Conservation (phyloP, 2,797 vertebrate species). For the Chromobotia macracanthus region DNA sequence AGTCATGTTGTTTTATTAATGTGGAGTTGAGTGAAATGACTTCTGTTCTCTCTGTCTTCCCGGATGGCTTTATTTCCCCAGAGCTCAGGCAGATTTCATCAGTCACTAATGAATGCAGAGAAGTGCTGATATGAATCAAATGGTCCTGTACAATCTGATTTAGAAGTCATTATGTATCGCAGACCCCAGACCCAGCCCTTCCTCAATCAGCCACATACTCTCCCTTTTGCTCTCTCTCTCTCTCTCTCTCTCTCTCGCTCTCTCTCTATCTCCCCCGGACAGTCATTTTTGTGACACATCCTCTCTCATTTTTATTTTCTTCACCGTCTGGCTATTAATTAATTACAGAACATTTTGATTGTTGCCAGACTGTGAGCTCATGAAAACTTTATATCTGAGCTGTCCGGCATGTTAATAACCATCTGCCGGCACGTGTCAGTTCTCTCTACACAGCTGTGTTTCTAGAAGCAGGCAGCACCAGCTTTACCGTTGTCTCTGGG, state of each 20-base stretch:
- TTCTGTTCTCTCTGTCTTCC: slow-evolving; percentile 12
- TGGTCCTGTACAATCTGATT: slow-evolving; percentile 3
- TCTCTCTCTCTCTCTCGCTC: no score
- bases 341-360: slow-evolving; percentile 18
- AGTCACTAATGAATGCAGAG: slow-evolving; percentile 17
- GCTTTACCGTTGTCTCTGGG: slow-evolving; percentile 16
- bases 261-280: no score
- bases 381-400: slow-evolving; percentile 31
- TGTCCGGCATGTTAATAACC: slow-evolving; percentile 10
- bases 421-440: slow-evolving; percentile 18
- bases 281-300: neutral
- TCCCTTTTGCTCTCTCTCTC: no score
- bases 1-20: slow-evolving; percentile 25
- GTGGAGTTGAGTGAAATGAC: slow-evolving; percentile 1
- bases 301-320: neutral
- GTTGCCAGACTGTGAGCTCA: no score
- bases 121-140: slow-evolving; percentile 31
- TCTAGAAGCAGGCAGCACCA: neutral
- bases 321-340: neutral
- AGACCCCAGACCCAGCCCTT: slow-evolving; percentile 10
- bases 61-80: slow-evolving; percentile 27
- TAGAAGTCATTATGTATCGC: slow-evolving; percentile 10
- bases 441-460: slow-evolving; percentile 1
- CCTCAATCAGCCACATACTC: neutral
- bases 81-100: slow-evolving; percentile 16